phyloP scores from a whole-genome alignment of 2,113 vertebrate genomes.

The Willisornis vidua region DNA sequence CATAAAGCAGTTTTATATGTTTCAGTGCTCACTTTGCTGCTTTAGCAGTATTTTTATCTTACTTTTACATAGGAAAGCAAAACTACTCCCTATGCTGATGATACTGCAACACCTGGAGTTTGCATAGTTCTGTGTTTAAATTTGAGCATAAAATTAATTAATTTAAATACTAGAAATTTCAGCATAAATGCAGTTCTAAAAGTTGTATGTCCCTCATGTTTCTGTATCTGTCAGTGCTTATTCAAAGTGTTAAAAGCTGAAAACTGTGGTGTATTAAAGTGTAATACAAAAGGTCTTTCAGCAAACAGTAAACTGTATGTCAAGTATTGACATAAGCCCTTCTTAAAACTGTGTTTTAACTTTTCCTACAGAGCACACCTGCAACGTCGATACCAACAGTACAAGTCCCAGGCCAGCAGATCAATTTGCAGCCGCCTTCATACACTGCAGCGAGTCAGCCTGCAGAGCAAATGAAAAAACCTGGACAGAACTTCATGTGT shows the following conservation, averaged over 20 bases:
- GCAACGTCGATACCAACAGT: conserved; percentile 81
- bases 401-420: conserved; percentile 78
- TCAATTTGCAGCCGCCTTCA: conserved; percentile 79
- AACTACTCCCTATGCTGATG: background rate
- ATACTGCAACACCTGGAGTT: background rate
- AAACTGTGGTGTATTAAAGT: background rate
- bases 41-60: background rate
- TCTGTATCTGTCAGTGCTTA: background rate
- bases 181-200: background rate
- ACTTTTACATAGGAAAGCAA: background rate
- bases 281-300: background rate
- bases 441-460: conserved; percentile 79
- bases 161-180: background rate
- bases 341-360: conserved; percentile 52
- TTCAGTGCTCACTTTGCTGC: background rate
- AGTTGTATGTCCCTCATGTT: background rate
- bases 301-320: background rate
- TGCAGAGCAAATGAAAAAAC: conserved; percentile 86
- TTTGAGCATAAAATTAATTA: background rate
- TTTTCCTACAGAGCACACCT: conserved; percentile 77
- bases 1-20: background rate
- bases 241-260: background rate
- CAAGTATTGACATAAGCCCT: background rate
- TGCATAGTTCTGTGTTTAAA: background rate
- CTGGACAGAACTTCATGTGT: conserved; percentile 99